Conservation (phyloP, 2,113 vertebrate species). For the Melospiza melodia region DNA sequence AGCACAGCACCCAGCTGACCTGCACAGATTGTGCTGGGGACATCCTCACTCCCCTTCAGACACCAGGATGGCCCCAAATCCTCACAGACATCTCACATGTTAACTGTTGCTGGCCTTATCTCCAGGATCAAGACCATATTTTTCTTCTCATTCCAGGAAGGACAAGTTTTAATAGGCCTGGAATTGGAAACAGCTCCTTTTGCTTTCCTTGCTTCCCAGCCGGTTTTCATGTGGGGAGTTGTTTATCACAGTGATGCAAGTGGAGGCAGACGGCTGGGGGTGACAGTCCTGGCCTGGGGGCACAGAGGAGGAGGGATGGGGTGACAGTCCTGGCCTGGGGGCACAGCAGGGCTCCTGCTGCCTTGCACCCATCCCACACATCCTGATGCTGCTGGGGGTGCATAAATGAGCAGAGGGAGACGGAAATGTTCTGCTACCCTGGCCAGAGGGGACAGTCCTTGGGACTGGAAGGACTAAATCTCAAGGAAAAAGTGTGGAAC, state of each 20-base stretch:
- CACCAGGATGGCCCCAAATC: neutral
- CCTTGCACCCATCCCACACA: neutral
- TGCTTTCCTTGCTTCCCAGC: neutral
- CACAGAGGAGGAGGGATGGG: neutral
- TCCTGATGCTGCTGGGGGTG: accelerated
- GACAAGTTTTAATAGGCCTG: neutral
- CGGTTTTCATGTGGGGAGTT: neutral
- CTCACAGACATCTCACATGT: neutral
- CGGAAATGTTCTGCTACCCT: neutral
- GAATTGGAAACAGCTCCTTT: constrained; percentile 43
- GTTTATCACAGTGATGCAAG: neutral
- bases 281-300: neutral
- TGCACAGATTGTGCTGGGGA: neutral
- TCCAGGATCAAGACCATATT: constrained; percentile 6
- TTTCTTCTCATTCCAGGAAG: constrained; percentile 37
- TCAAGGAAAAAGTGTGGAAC: neutral
- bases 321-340: neutral
- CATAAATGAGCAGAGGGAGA: neutral
- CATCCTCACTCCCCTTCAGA: neutral
- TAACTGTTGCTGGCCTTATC: constrained; percentile 12
- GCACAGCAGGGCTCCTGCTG: accelerated
- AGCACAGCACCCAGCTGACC: neutral
- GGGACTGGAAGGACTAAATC: neutral
- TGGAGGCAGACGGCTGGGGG: neutral
- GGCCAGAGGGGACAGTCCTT: neutral